These are phyloP conservation scores for Lithophane socia DNA, from an alignment of 2,888 invertebrate species.

Conservation along the genomic window DNA sequence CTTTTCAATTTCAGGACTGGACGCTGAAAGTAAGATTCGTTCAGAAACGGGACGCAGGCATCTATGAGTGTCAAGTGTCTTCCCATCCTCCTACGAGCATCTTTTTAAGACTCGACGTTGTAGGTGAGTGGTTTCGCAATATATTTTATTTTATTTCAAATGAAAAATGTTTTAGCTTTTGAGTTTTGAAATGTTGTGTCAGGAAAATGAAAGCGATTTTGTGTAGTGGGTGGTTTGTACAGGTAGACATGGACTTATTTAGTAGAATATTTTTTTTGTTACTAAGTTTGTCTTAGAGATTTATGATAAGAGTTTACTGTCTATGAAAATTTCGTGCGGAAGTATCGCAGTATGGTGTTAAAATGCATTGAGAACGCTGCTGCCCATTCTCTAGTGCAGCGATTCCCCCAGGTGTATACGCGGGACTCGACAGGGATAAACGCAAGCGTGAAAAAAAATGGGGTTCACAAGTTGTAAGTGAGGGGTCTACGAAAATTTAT, in stretches of 20 bases:
- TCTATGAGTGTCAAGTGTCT: constrained; percentile 97
- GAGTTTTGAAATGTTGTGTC: background rate
- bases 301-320: no score
- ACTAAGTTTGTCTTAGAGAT: background rate
- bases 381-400: no score
- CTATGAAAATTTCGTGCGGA: no score
- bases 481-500: no score
- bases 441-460: no score
- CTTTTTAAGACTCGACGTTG: constrained; percentile 95
- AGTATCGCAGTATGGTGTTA: no score
- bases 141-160: constrained; percentile 48
- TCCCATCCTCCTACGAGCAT: constrained; percentile 97
- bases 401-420: no score
- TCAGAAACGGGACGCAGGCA: constrained; percentile 95
- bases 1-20: constrained; percentile 93
- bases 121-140: constrained; percentile 92
- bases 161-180: constrained; percentile 18
- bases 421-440: no score
- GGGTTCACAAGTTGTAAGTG: no score
- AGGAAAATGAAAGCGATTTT: background rate
- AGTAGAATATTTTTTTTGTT: background rate
- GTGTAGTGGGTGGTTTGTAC: background rate
- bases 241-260: background rate
- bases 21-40: constrained; percentile 97
- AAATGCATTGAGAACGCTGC: no score